Evolutionary conservation across 2,888 invertebrate genomes (phyloP).

Genomic region (Drosophila greeni): DNA sequence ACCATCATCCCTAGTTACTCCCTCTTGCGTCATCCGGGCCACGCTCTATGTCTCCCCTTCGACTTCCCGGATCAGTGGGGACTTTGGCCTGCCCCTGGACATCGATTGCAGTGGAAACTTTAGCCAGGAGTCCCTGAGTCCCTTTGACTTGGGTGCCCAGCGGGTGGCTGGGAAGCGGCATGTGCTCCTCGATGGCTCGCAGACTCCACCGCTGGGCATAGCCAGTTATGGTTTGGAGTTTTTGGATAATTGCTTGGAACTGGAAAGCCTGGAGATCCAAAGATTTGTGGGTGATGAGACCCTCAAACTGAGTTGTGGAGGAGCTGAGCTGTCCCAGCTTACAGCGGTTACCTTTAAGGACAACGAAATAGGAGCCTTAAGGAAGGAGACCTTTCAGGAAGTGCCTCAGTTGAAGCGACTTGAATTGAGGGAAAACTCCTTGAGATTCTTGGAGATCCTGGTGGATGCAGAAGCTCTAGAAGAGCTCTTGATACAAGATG

Average conservation of each 20-base stretch:
- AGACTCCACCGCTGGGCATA: constrained; percentile 61
- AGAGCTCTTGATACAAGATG: constrained; percentile 51
- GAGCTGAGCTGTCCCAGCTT: constrained; percentile 11
- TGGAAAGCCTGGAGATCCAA: constrained; percentile 61
- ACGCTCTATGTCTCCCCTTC: constrained; percentile 49
- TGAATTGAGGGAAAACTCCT: constrained; percentile 60
- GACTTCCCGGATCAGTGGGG: constrained; percentile 39
- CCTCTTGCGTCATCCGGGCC: constrained; percentile 59
- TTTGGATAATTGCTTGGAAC: constrained; percentile 68
- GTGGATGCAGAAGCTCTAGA: constrained; percentile 48
- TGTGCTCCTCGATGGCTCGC: constrained; percentile 70
- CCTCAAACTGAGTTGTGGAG: constrained; percentile 58
- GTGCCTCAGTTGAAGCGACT: constrained; percentile 54
- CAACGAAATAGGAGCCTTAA: constrained; percentile 70
- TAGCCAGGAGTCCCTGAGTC: background rate
- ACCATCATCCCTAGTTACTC: background rate
- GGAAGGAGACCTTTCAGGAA: constrained; percentile 52
- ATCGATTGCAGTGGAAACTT: constrained; percentile 62
- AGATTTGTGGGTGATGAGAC: constrained; percentile 67
- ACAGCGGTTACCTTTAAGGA: constrained; percentile 48
- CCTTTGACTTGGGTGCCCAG: constrained; percentile 45
- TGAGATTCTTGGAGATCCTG: constrained; percentile 59
- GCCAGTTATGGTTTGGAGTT: constrained; percentile 74
- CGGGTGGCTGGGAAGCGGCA: constrained; percentile 58
- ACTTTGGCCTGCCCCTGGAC: constrained; percentile 66